Evolutionary conservation across 2,888 invertebrate species (phyloP).

Genomic region (Cheilosia variabilis): DNA sequence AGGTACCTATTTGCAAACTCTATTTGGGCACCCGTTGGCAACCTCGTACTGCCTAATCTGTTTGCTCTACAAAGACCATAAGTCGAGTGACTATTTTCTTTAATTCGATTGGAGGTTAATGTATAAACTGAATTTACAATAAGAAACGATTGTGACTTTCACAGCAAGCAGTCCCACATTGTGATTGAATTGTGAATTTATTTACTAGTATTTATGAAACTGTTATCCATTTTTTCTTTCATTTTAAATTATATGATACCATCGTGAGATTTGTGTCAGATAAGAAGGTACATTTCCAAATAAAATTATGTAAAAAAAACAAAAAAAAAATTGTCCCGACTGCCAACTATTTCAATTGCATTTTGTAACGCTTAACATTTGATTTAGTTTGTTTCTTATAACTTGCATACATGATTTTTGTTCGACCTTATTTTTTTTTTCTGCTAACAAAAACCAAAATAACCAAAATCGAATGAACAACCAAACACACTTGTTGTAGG

Average conservation of each 20-base stretch:
- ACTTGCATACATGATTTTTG: slow-evolving; percentile 67
- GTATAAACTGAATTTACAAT: too few species aligned
- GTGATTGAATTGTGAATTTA: slow-evolving; percentile 22
- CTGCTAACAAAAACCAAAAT: slow-evolving; percentile 70
- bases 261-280: neutral
- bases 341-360: slow-evolving; percentile 73
- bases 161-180: neutral
- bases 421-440: slow-evolving; percentile 47
- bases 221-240: neutral
- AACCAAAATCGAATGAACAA: slow-evolving; percentile 69
- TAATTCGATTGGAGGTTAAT: too few species aligned
- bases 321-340: slow-evolving; percentile 72
- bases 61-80: too few species aligned
- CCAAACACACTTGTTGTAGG: slow-evolving; percentile 38
- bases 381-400: slow-evolving; percentile 51
- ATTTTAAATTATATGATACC: slow-evolving; percentile 1
- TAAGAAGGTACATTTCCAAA: slow-evolving; percentile 19
- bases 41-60: too few species aligned
- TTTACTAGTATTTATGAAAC: neutral
- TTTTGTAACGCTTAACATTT: slow-evolving; percentile 72
- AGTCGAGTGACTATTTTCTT: too few species aligned
- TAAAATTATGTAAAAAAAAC: slow-evolving; percentile 40
- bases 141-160: neutral
- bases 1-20: too few species aligned
- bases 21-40: too few species aligned